phyloP scores from a whole-genome alignment of 53 echinoderm and acorn worm species.

The Astropecten irregularis region DNA sequence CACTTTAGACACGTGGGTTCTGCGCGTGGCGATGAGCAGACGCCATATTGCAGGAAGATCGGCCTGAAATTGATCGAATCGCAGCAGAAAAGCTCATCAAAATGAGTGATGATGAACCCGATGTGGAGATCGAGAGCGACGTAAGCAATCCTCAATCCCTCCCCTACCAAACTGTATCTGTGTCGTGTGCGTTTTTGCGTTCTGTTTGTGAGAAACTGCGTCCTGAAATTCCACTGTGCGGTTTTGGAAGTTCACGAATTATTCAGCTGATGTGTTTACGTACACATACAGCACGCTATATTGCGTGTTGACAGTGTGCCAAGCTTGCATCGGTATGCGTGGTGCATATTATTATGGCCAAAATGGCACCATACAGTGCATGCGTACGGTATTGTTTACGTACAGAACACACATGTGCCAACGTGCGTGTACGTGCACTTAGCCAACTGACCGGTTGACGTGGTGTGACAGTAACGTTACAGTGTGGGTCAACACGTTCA shows the following conservation, averaged over 20 bases:
- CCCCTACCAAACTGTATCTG: not conserved
- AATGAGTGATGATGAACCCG: conserved; percentile 92
- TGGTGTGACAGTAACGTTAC: too few relatives aligned
- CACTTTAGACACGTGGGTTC: conserved; percentile 59
- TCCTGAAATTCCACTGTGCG: too few relatives aligned
- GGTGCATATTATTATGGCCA: too few relatives aligned
- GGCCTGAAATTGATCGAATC: not conserved
- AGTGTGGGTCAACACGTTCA: conserved; percentile 7
- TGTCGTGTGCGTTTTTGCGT: not conserved
- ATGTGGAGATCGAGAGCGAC: conserved; percentile 83
- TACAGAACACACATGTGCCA: too few relatives aligned
- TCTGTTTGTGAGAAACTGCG: too few relatives aligned
- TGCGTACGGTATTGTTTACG: too few relatives aligned
- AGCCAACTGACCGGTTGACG: too few relatives aligned
- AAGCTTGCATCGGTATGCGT: too few relatives aligned
- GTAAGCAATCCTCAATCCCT: conserved; percentile 54
- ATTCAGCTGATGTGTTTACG: conserved; percentile 53
- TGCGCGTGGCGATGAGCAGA: conserved; percentile 67
- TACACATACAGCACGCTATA: not conserved
- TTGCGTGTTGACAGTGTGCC: not conserved
- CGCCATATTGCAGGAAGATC: conserved; percentile 60
- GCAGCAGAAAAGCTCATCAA: conserved; percentile 12
- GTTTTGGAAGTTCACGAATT: too few relatives aligned
- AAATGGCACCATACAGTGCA: too few relatives aligned
- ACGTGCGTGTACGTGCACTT: too few relatives aligned